Conservation (phyloP, 2,113 vertebrate genomes). For the Columba janthina region DNA sequence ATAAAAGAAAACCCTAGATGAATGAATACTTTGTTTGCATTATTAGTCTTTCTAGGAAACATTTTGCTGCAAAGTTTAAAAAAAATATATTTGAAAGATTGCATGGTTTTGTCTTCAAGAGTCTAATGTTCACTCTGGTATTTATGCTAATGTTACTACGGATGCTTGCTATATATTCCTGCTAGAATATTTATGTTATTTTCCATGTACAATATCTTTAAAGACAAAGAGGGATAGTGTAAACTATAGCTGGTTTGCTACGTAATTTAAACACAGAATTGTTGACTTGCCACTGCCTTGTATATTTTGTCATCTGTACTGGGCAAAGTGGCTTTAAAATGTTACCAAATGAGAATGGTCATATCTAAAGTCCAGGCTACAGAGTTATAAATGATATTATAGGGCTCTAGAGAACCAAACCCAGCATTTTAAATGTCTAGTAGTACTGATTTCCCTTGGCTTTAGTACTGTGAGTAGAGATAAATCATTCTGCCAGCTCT, state of each 20-base stretch:
- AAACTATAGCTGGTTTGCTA: background rate
- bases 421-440: background rate
- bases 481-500: background rate
- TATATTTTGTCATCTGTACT: background rate
- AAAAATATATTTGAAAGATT: background rate
- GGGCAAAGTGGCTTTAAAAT: background rate
- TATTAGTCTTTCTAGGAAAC: background rate
- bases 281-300: background rate
- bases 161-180: background rate
- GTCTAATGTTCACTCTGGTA: background rate
- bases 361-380: background rate
- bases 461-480: background rate
- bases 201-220: background rate
- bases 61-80: background rate
- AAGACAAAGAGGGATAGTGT: background rate
- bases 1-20: background rate
- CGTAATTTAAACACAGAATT: background rate
- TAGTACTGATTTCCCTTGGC: slow-evolving; percentile 17
- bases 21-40: background rate
- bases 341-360: background rate
- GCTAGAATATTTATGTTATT: background rate
- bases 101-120: background rate
- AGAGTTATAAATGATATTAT: background rate
- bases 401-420: background rate
- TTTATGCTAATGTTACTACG: background rate